Conservation (phyloP, 1,140 invertebrate species). For the Trachymyrmex septentrionalis region DNA sequence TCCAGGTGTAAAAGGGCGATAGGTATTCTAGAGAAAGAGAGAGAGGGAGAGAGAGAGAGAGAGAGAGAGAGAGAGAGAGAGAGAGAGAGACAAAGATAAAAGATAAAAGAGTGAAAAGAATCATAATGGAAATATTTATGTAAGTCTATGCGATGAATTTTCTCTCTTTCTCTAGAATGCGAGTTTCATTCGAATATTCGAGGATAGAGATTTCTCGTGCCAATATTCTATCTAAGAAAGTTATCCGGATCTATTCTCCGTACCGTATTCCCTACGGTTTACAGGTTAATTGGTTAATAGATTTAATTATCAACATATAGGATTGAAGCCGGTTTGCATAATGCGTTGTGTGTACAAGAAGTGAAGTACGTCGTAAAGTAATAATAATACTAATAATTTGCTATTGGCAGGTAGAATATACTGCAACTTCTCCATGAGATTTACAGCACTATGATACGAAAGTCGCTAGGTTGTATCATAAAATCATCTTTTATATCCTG, state of each 20-base stretch:
- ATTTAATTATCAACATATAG: constrained; percentile 30
- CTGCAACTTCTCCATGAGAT: not conserved
- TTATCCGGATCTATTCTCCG: not conserved
- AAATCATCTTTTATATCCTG: not conserved
- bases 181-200: constrained; percentile 64
- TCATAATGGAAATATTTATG: constrained; percentile 61
- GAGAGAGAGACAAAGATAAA: not conserved
- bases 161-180: no score
- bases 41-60: no score
- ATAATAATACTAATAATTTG: constrained; percentile 6
- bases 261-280: not conserved
- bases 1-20: constrained; percentile 66
- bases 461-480: not conserved
- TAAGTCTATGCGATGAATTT: constrained; percentile 71
- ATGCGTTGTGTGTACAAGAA: not conserved
- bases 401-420: not conserved
- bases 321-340: not conserved
- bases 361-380: not conserved
- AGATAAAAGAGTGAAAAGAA: constrained; percentile 58
- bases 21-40: constrained; percentile 42
- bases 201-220: constrained; percentile 56
- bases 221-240: not conserved
- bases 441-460: not conserved
- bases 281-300: not conserved
- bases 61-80: not conserved